Evolutionary conservation across 2,888 invertebrate genomes (phyloP).

Genomic region (Diloba caeruleocephala): DNA sequence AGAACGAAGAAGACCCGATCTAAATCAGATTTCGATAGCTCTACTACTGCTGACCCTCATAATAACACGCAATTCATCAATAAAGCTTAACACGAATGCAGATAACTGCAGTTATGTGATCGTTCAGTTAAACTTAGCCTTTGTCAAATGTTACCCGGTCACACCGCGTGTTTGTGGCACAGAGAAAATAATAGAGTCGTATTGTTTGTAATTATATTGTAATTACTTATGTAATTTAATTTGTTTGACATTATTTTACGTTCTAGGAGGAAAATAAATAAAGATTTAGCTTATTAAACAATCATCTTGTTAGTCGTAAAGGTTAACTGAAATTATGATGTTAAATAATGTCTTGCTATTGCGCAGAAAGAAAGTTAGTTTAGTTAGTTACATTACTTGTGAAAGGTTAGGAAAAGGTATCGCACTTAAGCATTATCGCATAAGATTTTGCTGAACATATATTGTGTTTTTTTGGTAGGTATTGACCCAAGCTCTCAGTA

Average conservation of each 20-base stretch:
- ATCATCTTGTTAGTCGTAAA: slow-evolving; percentile 21
- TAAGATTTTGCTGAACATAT: too few species aligned
- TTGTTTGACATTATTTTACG: too few species aligned
- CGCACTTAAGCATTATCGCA: too few species aligned
- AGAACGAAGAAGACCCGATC: too few species aligned
- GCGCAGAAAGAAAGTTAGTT: too few species aligned
- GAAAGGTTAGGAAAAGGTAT: too few species aligned
- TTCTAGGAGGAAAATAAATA: slow-evolving; percentile 6
- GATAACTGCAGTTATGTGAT: slow-evolving; percentile 42
- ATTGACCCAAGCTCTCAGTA: too few species aligned
- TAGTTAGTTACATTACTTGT: too few species aligned
- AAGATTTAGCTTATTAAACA: slow-evolving; percentile 14
- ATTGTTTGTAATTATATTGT: background rate
- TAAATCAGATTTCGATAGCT: too few species aligned
- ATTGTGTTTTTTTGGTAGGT: too few species aligned
- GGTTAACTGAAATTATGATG: slow-evolving; percentile 2
- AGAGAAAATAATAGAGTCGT: slow-evolving; percentile 10
- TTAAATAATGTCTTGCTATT: slow-evolving; percentile 1
- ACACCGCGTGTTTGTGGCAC: slow-evolving; percentile 33
- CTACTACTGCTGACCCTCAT: slow-evolving; percentile 17
- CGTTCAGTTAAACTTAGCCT: slow-evolving; percentile 54
- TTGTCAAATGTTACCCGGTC: slow-evolving; percentile 57
- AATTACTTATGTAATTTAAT: background rate
- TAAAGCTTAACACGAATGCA: slow-evolving; percentile 19
- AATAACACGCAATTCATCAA: slow-evolving; percentile 39